Conservation (phyloP, 1,140 invertebrate genomes). For the Oppia nitens region DNA sequence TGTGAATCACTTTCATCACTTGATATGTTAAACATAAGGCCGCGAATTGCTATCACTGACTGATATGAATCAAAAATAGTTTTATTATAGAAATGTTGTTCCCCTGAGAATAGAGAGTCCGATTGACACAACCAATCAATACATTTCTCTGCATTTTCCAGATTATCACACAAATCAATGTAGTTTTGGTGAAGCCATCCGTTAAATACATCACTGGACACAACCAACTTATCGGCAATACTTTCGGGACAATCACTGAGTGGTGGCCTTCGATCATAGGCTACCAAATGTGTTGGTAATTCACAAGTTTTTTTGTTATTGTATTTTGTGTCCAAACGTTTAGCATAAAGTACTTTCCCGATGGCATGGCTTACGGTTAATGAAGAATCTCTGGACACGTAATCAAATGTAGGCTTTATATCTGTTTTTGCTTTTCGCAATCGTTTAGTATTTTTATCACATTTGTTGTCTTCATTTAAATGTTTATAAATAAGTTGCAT, state of each 20-base stretch:
- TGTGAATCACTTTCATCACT: neutral
- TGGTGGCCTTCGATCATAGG: neutral
- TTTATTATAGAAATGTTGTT: neutral
- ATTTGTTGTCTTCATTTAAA: neutral
- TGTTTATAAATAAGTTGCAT: conserved; percentile 1
- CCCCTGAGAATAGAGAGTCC: neutral
- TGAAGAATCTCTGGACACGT: neutral
- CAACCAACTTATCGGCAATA: neutral
- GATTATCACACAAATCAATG: neutral
- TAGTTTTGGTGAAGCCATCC: conserved; percentile 10
- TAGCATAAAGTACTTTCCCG: conserved; percentile 13
- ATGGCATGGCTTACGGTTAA: conserved; percentile 4
- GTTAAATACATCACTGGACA: neutral
- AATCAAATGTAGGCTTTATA: neutral
- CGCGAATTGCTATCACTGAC: neutral
- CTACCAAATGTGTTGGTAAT: neutral
- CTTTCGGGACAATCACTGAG: neutral
- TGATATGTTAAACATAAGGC: neutral
- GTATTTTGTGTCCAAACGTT: neutral
- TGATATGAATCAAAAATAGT: neutral
- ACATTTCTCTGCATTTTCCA: neutral
- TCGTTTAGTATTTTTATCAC: neutral
- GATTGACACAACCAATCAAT: neutral
- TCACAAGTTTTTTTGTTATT: neutral
- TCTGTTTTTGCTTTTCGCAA: neutral